Conservation (phyloP, 2,113 vertebrate genomes). For the Pleuronectes platessa region DNA sequence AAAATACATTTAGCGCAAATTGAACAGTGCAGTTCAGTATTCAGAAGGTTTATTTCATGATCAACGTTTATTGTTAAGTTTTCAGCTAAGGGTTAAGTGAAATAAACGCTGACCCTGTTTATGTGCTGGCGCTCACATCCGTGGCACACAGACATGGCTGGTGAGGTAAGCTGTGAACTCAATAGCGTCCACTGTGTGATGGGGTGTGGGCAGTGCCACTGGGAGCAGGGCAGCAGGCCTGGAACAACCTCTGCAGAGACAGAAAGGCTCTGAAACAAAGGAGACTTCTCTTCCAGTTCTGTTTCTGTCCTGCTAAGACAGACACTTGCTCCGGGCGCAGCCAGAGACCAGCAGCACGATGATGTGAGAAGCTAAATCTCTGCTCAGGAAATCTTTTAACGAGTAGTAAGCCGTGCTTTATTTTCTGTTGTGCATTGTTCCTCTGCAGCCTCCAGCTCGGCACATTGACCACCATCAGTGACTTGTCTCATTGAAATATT, state of each 20-base stretch:
- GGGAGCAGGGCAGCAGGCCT: slow-evolving; percentile 48
- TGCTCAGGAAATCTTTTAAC: slow-evolving; percentile 44
- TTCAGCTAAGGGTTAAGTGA: neutral
- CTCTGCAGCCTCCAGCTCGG: slow-evolving; percentile 30
- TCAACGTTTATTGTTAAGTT: neutral
- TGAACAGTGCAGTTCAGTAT: too few species aligned
- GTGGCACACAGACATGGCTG: slow-evolving; percentile 22
- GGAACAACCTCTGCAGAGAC: slow-evolving; percentile 35
- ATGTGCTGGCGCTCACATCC: slow-evolving; percentile 5
- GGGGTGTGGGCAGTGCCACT: slow-evolving; percentile 67
- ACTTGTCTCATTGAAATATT: slow-evolving; percentile 34
- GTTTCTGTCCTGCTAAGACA: slow-evolving; percentile 43
- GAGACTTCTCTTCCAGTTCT: slow-evolving; percentile 46
- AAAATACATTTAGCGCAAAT: too few species aligned
- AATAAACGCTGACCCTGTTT: neutral
- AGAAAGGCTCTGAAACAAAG: slow-evolving; percentile 54
- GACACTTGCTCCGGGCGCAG: slow-evolving; percentile 11
- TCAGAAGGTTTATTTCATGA: too few species aligned
- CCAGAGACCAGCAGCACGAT: slow-evolving; percentile 42
- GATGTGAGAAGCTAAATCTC: slow-evolving; percentile 66
- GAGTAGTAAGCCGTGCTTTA: slow-evolving; percentile 46
- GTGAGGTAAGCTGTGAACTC: slow-evolving; percentile 68
- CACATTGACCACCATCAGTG: slow-evolving; percentile 26
- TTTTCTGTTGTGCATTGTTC: slow-evolving; percentile 48
- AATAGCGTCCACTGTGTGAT: slow-evolving; percentile 74